Evolutionary conservation across 2,797 vertebrate genomes (phyloP).

Genomic region (Xiphophorus birchmanni): DNA sequence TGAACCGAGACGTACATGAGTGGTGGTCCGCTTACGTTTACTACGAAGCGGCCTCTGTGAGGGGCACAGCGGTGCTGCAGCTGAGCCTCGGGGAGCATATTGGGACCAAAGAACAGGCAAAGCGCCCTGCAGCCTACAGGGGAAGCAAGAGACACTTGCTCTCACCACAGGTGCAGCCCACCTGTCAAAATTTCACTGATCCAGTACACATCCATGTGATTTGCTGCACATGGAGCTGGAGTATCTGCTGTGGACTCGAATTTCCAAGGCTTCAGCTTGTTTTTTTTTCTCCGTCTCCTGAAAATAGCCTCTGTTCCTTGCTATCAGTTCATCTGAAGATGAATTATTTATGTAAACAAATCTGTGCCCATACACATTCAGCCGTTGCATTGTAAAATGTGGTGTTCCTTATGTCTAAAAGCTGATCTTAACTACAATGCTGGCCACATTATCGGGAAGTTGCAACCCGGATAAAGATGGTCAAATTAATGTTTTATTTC

Average conservation of each 20-base stretch:
- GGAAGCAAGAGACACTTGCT: constrained; percentile 53
- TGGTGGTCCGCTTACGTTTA: constrained; percentile 50
- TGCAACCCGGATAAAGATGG: neutral
- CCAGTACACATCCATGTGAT: constrained; percentile 38
- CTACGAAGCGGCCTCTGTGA: constrained; percentile 59
- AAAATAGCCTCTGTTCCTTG: constrained; percentile 7
- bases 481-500: neutral
- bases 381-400: neutral
- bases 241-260: constrained; percentile 11
- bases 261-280: neutral
- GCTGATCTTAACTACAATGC: neutral
- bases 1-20: constrained; percentile 67
- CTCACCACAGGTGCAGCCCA: constrained; percentile 58
- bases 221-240: constrained; percentile 27
- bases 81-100: constrained; percentile 62
- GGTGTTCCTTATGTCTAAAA: constrained; percentile 3
- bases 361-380: constrained; percentile 13
- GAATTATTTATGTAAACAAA: constrained; percentile 6
- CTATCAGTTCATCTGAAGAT: constrained; percentile 12
- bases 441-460: neutral
- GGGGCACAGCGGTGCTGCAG: constrained; percentile 62
- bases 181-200: constrained; percentile 50
- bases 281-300: neutral
- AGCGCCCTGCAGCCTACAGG: constrained; percentile 46
- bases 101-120: constrained; percentile 50